Evolutionary conservation across 2,797 vertebrate species (phyloP).

Genomic region (Clarias fuscus): DNA sequence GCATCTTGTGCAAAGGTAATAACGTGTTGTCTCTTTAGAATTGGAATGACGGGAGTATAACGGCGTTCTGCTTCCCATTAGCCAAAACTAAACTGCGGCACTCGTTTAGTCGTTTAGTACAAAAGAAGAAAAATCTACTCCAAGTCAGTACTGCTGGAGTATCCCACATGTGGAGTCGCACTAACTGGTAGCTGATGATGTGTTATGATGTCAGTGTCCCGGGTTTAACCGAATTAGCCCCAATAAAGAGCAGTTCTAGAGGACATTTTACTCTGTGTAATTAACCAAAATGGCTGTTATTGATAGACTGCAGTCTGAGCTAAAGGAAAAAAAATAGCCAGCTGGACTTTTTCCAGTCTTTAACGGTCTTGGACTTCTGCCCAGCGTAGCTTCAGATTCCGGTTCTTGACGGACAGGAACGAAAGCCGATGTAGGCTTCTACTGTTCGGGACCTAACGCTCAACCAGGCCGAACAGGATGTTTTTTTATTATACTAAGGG

Average conservation of each 20-base stretch:
- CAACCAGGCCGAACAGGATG: too few relatives aligned
- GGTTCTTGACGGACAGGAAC: not conserved
- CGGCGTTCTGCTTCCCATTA: not conserved
- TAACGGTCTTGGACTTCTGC: not conserved
- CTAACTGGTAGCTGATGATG: not conserved
- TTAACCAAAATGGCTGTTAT: not conserved
- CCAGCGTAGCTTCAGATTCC: not conserved
- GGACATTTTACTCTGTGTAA: not conserved
- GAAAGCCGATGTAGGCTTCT: not conserved
- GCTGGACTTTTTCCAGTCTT: not conserved
- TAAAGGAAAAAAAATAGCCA: not conserved
- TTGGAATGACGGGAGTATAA: not conserved
- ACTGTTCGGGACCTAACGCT: not conserved
- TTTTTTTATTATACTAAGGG: too few relatives aligned
- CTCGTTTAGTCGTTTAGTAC: not conserved
- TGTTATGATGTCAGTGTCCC: not conserved
- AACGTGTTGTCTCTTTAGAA: too few relatives aligned
- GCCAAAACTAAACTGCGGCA: too few relatives aligned
- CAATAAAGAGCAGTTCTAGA: not conserved
- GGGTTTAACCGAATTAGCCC: not conserved
- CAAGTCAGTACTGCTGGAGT: not conserved
- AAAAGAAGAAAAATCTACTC: not conserved
- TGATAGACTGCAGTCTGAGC: not conserved
- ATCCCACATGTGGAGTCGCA: not conserved
- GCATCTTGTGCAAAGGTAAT: not conserved